Base-by-base conservation (phyloP, 2,113 vertebrate species). In the Rhagologus leucostigma region DNA sequence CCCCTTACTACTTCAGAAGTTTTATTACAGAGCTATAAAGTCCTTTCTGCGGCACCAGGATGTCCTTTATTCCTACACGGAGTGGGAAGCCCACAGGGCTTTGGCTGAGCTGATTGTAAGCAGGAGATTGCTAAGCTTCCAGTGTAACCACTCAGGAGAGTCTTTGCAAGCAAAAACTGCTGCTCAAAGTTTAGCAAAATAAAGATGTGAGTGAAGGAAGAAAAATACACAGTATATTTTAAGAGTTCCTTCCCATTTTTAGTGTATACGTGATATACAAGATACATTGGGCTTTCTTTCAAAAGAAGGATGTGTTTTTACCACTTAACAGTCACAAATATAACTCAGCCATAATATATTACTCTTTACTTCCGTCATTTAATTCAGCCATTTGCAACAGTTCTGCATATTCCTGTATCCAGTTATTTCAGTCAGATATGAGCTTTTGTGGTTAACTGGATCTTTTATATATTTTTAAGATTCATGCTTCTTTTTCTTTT, bases 241-340 rank as follows among this genome's bases (percentile, higher is more conserved):
- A 68, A 65, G 65, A 89, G 16, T 94, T 86, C 49, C 85, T 93
- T 96, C 83, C 52, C 22, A 75, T 84, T 92, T 93, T 29, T 86
- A 37, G 16, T 22, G 13, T 5, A 42, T 52, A 44, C 3, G 18
- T 41, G 27, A 21, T 23, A 53, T 6, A 41, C 15, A 83, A 74
- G 55, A 86, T 70, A 37, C 21, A n/a, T n/a, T 59, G 56, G 12
- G 4, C 9, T 88, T 80, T 53, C 16, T 69, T 91, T 93, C 50
- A 69, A 39, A 88, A 86, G 42, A 83, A 73, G 32, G 29, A 6
- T 73, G 32, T 30, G 10, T 7, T 86, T 95, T 78, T 78, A 39
- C 24, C 22, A 35, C 62, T 89, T 67, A 57, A 46, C n/a, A 78
- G 50, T 44, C 16, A 77, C 16, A 77, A 84, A 70, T 62, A 78